Percentiles rank a stretch among this genome's conserved stretches.
These are phyloP conservation scores for Drosophila kanapiae DNA, from an alignment of 1,140 invertebrate species.

Conservation along the genomic window DNA sequence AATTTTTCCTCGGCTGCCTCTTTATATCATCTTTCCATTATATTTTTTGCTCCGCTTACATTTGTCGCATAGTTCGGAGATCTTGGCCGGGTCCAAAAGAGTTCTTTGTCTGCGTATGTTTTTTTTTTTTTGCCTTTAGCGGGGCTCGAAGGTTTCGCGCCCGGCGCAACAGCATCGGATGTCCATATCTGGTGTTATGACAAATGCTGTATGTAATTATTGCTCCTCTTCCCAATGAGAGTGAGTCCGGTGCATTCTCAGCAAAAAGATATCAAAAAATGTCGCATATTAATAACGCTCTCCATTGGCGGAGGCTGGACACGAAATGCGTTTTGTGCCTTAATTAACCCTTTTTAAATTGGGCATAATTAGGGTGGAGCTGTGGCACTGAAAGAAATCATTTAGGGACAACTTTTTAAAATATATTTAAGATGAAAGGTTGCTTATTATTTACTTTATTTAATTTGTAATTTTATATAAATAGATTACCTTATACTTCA, in stretches of 20 bases:
- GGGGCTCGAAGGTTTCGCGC: slow-evolving; percentile 58
- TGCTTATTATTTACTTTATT: too few relatives aligned
- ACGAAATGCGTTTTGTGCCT: slow-evolving; percentile 74
- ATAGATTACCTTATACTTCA: too few relatives aligned
- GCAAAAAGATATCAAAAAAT: slow-evolving; percentile 82
- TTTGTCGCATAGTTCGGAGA: slow-evolving; percentile 74
- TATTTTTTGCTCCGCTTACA: slow-evolving; percentile 54
- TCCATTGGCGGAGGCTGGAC: slow-evolving; percentile 42
- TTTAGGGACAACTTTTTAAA: neutral
- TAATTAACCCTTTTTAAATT: slow-evolving; percentile 85
- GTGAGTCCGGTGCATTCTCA: slow-evolving; percentile 44
- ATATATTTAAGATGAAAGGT: neutral
- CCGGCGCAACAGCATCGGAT: slow-evolving; percentile 58
- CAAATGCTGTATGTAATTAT: slow-evolving; percentile 85
- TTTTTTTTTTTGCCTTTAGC: neutral
- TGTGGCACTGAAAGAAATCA: slow-evolving; percentile 52
- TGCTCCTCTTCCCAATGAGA: slow-evolving; percentile 53
- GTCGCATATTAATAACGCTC: slow-evolving; percentile 84
- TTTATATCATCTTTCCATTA: slow-evolving; percentile 41
- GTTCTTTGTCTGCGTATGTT: slow-evolving; percentile 24
- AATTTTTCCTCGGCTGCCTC: slow-evolving; percentile 54
- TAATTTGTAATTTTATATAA: too few relatives aligned
- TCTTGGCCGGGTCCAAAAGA: slow-evolving; percentile 27
- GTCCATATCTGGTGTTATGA: slow-evolving; percentile 85
- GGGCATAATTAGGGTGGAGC: slow-evolving; percentile 76